A percentile compares a stretch with the other conserved stretches of the same genome.
phyloP scores from a whole-genome alignment of 92 coral and sea anemone species.

The Porites divaricata region DNA sequence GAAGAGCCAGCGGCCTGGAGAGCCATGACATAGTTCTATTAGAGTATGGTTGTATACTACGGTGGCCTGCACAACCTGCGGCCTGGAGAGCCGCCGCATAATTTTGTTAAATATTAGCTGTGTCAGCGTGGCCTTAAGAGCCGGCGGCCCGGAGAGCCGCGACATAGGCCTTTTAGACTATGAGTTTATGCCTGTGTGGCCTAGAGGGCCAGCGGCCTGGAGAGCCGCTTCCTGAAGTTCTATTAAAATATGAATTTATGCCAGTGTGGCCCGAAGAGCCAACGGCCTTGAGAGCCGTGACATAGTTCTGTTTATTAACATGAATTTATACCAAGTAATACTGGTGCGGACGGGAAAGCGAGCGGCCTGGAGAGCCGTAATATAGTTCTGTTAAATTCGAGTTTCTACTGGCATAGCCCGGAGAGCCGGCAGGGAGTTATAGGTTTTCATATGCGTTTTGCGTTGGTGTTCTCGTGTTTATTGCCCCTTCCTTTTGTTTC shows the following conservation, averaged over 20 bases:
- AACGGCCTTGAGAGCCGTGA: background rate
- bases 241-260: background rate
- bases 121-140: too few relatives aligned
- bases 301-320: background rate
- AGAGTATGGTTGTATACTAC: too few relatives aligned
- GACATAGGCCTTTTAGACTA: background rate
- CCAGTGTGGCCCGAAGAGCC: conserved; percentile 13
- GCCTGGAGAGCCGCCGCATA: background rate
- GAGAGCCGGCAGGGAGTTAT: conserved; percentile 15
- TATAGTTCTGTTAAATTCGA: conserved; percentile 3
- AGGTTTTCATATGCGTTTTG: conserved; percentile 10
- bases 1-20: too few relatives aligned
- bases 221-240: conserved; percentile 7
- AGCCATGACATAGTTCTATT: too few relatives aligned
- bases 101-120: too few relatives aligned
- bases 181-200: background rate
- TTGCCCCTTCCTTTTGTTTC: conserved; percentile 1
- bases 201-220: conserved; percentile 4
- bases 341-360: conserved; percentile 2
- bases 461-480: background rate
- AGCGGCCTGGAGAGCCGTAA: conserved; percentile 14
- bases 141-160: background rate
- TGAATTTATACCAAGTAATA: background rate
- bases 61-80: background rate
- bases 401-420: conserved; percentile 6